phyloP scores from a whole-genome alignment of 2,888 invertebrate genomes.

The Amiota minor region DNA sequence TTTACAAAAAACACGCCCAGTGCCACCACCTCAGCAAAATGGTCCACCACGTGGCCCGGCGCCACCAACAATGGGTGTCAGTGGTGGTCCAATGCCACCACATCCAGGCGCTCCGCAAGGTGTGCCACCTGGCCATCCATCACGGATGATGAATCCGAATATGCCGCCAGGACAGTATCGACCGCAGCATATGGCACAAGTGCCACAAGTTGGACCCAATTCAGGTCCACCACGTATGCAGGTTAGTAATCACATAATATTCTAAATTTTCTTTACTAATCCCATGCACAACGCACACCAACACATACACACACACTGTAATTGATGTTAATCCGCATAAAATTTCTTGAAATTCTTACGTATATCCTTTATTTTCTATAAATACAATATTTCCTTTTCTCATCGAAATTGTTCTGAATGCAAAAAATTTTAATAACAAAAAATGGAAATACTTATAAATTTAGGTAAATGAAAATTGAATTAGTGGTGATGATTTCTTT shows the following conservation, averaged over 20 bases:
- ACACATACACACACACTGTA: slow-evolving; percentile 41
- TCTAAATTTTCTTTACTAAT: slow-evolving; percentile 15
- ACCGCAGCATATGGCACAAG: slow-evolving; percentile 77
- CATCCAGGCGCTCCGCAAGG: slow-evolving; percentile 74
- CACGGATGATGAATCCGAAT: slow-evolving; percentile 77
- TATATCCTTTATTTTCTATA: slow-evolving; percentile 29
- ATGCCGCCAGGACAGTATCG: slow-evolving; percentile 77
- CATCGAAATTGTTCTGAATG: slow-evolving; percentile 72
- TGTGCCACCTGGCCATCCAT: slow-evolving; percentile 74
- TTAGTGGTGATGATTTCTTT: slow-evolving; percentile 36
- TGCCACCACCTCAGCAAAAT: slow-evolving; percentile 80
- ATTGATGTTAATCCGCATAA: too few species aligned
- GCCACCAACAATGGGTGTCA: slow-evolving; percentile 68
- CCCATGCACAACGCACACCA: slow-evolving; percentile 50
- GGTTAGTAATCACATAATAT: slow-evolving; percentile 61
- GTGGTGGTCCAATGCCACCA: slow-evolving; percentile 73
- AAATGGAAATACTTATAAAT: not conserved
- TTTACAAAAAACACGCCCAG: slow-evolving; percentile 90
- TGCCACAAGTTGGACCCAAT: slow-evolving; percentile 77
- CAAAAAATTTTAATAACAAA: slow-evolving; percentile 48
- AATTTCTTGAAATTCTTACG: too few species aligned
- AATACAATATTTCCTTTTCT: slow-evolving; percentile 34
- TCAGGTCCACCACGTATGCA: slow-evolving; percentile 79
- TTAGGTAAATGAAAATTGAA: not conserved
- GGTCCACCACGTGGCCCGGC: slow-evolving; percentile 75